Conservation (phyloP, 2,888 invertebrate species). For the Cephalotes varians region DNA sequence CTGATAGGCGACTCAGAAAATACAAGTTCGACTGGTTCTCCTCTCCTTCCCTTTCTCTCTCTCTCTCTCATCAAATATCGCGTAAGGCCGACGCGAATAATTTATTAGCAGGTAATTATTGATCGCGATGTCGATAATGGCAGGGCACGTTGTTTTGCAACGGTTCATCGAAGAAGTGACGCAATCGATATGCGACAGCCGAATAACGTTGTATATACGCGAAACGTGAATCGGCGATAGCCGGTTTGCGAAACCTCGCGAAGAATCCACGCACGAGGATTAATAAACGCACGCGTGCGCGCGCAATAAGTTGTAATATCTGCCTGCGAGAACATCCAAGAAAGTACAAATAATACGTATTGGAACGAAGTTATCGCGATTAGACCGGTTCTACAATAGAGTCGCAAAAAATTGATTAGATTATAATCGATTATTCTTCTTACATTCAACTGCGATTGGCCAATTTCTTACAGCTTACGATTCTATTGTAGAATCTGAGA, state of each 20-base stretch:
- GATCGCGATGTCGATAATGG: slow-evolving; percentile 65
- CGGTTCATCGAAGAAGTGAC: slow-evolving; percentile 40
- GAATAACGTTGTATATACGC: slow-evolving; percentile 41
- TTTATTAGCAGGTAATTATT: slow-evolving; percentile 70
- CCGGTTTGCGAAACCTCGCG: slow-evolving; percentile 57
- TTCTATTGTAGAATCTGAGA: too few relatives aligned
- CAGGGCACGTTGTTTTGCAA: slow-evolving; percentile 62
- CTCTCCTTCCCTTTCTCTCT: slow-evolving; percentile 7
- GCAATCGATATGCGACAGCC: slow-evolving; percentile 50
- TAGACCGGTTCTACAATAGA: too few relatives aligned
- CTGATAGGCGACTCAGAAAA: slow-evolving; percentile 37
- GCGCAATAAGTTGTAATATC: slow-evolving; percentile 15
- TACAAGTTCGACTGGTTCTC: slow-evolving; percentile 61
- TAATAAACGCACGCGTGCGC: slow-evolving; percentile 56
- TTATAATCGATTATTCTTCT: too few relatives aligned
- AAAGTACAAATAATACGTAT: too few relatives aligned
- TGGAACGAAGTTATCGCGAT: neutral
- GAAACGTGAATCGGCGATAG: slow-evolving; percentile 15
- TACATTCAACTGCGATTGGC: too few relatives aligned
- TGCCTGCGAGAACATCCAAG: neutral
- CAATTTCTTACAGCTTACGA: too few relatives aligned
- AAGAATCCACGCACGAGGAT: slow-evolving; percentile 44
- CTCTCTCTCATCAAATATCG: slow-evolving; percentile 35
- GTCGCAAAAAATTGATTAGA: too few relatives aligned
- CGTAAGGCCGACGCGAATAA: slow-evolving; percentile 58